A percentile compares a stretch with the other conserved stretches of the same genome.
Evolutionary conservation across 2,888 invertebrate genomes (phyloP).

Genomic region (Cerceris ruficornis): DNA sequence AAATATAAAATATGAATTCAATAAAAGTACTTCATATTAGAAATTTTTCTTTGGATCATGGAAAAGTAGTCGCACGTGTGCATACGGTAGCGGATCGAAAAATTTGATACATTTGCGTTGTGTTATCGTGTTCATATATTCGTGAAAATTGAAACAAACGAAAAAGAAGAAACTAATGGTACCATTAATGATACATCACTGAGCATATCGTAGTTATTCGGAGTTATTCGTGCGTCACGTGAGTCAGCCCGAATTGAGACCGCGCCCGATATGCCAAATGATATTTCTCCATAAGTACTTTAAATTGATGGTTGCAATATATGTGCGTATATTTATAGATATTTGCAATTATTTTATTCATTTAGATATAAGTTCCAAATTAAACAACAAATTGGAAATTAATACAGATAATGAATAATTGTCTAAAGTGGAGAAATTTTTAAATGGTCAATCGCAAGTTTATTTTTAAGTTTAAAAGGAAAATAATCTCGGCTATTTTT

Average conservation of each 20-base stretch:
- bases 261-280: conserved; percentile 52
- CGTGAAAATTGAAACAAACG: background rate
- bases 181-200: conserved; percentile 35
- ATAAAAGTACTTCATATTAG: too few species aligned
- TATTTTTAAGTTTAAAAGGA: background rate
- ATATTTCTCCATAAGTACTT: conserved; percentile 19
- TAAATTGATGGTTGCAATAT: conserved; percentile 29
- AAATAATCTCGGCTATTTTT: background rate
- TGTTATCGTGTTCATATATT: background rate
- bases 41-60: too few species aligned
- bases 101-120: background rate
- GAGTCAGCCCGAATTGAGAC: conserved; percentile 43
- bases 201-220: conserved; percentile 40
- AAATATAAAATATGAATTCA: background rate
- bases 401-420: conserved; percentile 9
- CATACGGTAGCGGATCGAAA: background rate
- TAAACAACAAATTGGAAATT: background rate
- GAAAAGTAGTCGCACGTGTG: background rate
- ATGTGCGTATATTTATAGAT: background rate
- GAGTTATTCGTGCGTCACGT: conserved; percentile 33
- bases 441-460: background rate
- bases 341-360: background rate
- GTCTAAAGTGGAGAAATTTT: background rate
- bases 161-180: background rate
- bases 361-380: background rate